phyloP scores from a whole-genome alignment of 2,888 invertebrate genomes.

The Embidobia sp. region DNA sequence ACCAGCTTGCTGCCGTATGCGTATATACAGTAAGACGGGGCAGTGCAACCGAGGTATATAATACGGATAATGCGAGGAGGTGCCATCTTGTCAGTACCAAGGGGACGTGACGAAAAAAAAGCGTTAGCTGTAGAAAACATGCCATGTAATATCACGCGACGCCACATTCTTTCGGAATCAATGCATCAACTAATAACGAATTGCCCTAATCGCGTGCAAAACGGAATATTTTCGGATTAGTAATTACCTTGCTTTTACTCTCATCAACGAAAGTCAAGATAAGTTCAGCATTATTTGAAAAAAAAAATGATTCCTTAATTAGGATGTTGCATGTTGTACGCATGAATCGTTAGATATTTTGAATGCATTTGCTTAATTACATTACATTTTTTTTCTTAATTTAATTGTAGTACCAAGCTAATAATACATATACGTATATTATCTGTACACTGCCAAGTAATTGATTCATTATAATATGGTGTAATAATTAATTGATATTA shows the following conservation, averaged over 20 bases:
- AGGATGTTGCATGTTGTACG: conserved; percentile 18
- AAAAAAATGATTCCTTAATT: conserved; percentile 18
- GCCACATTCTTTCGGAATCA: conserved; percentile 47
- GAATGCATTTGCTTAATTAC: conserved; percentile 1
- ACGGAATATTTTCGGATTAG: conserved; percentile 14
- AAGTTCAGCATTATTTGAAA: conserved; percentile 4
- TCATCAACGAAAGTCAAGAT: conserved; percentile 6
- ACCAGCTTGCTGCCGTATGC: conserved; percentile 78
- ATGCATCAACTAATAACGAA: conserved; percentile 39
- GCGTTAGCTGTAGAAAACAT: conserved; percentile 48
- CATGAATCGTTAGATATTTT: neutral
- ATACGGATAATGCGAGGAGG: conserved; percentile 78
- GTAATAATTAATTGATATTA: too few species aligned
- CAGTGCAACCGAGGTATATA: conserved; percentile 70
- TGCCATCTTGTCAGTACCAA: conserved; percentile 77
- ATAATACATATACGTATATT: too few species aligned
- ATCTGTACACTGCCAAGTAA: too few species aligned
- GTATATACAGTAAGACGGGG: conserved; percentile 71
- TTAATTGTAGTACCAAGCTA: neutral
- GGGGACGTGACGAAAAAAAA: conserved; percentile 65
- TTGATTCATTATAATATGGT: too few species aligned
- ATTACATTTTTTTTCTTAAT: neutral
- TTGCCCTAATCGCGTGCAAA: conserved; percentile 49
- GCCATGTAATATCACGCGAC: conserved; percentile 55
- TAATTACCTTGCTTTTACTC: conserved; percentile 21